Evolutionary conservation across 2,888 invertebrate species (phyloP), one percentile per base, ranked within the genome.

Genomic region (Aplocera efformata): DNA sequence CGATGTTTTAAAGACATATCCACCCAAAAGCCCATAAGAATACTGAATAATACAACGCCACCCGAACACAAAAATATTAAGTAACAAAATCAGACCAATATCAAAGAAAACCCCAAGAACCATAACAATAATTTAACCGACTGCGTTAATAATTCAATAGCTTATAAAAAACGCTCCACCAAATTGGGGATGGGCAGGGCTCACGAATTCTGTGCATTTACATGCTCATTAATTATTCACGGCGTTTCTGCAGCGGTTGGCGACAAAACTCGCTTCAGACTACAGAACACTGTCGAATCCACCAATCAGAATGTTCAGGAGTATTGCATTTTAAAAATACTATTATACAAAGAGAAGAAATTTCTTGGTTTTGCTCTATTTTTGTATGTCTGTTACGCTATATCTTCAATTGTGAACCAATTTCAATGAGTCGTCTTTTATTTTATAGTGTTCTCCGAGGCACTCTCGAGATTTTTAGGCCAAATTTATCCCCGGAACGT

Each of bases 211-310:
- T 53, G 63, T 68, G 72, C 73, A 80, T 80, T 78, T 78, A 76
- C 79, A 79, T 79, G 68, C 58, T 66, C 77, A 75, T 80, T 72
- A 72, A 72, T 71, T 70, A 79, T 80, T 77, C 77, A 79, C 63
- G 47, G 50, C 49, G 46, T 41, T 53, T 36, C 25, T 21, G 35
- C 8, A 35, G 53, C 32, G 35, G 44, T 31, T 35, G 50, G 46
- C 42, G 55, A 53, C 56, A 55, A 5, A 17, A 17, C 13, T 17
- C 13, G 5, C n/a, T n/a, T n/a, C 13, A 17, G 13, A 17, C 13
- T 17, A 17, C 13, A 17, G 13, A 17, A 17, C 5, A 3, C 13
- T 17, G 13, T 17, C 2, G 13, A 17, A 3, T 17, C 5, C 5
- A 17, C 13, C 13, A 5, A 17, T 17, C 3, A 17, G 3, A 17